Evolutionary conservation across 2,113 vertebrate genomes (phyloP), one percentile per base, ranked within the genome.

Genomic region (Shinisaurus crocodilurus): DNA sequence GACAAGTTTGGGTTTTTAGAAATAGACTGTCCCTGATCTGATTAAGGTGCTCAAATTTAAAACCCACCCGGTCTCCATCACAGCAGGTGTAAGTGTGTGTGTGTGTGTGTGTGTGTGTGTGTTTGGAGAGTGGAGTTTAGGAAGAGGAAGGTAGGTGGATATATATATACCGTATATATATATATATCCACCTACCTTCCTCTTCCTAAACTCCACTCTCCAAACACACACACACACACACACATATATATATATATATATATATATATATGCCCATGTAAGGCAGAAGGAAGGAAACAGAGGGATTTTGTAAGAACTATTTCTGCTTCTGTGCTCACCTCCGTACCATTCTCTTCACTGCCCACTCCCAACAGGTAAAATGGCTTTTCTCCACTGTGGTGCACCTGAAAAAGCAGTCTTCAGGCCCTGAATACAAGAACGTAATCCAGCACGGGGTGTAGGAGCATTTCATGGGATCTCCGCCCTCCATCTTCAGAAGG

Each of bases 331-430:
- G 18, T 34, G n/a, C 9, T 74, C 25, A 57, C 20, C 50, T 29
- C 7, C 20, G 9, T 12, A 23, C 6, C 20, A 9, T 23, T 32
- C n/a, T 65, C 60, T 67, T 25, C 20, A 6, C 1, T 10, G 20
- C 29, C 37, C 27, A 29, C 32, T 45, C 12, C 67, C n/a, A 15
- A 0, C 92, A 96, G 95, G 95, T 96, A 7, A 96, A 95, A 57
- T 94, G 93, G 94, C 88, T 96, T 79, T 92, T 95, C 87, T 94
- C 94, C 3, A 92, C 93, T 0, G 83, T 93, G 57, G 65, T 89
- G 12, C 91, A 95, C 37, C 67, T 95, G 43, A 96, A 95, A 34
- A 95, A 94, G 76, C 82, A 16, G 2, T 82, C 91, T 0, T 67
- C 90, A 0, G 3, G 16, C 3, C 93, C 93, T 0, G 91, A 94